Base-by-base conservation (phyloP, 2,797 vertebrate genomes). In the Ataeniobius toweri region DNA sequence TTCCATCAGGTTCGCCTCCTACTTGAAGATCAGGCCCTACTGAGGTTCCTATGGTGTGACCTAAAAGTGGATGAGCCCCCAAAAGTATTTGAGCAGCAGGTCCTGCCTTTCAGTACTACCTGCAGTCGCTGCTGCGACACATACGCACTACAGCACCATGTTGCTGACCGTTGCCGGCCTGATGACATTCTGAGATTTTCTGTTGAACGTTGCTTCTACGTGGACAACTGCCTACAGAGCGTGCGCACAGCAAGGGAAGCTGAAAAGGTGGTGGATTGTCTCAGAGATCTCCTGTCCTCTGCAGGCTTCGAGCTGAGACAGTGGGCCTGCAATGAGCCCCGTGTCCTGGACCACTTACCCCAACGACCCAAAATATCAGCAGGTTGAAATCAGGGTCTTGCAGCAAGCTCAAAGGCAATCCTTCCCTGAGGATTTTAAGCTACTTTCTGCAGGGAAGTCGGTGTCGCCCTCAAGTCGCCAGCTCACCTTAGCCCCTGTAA, bases 1-100 rank as follows among this genome's bases (percentile, higher is more conserved):
- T 84, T 85, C 46, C 81, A 81, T 2, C 80, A 87, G 14, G 8
- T 83, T 16, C 20, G 50, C 2, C 76, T 83, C 7, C 44, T 83
- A 0, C 86, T 44, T 36, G 76, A 85, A 26, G 81, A 85, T 51
- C 68, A 41, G 46, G 18, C 71, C 2, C 63, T 81, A 6, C 28
- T 83, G 1, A 22, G 68, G 1, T 80, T 88, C 20, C 14, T 88
- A 3, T 85, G 68, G 79, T 68, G 74, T 0, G 51, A 84, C 18
- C 1, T 71, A 31, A 0, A 13, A 3, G 31, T 51, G 12, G 53
- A 81, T 16, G 31, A 63, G 0, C 59, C 24, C n/a, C 80, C 77
- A 18, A 73, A 75, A 3, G 63, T 83, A 1, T 80, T 31, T 24
- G 28, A 65, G 28, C 67, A 46, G 44, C 46, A 65, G 9, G 46